Evolutionary conservation across 2,113 vertebrate species (phyloP).

Genomic region (Perca schrenkii): DNA sequence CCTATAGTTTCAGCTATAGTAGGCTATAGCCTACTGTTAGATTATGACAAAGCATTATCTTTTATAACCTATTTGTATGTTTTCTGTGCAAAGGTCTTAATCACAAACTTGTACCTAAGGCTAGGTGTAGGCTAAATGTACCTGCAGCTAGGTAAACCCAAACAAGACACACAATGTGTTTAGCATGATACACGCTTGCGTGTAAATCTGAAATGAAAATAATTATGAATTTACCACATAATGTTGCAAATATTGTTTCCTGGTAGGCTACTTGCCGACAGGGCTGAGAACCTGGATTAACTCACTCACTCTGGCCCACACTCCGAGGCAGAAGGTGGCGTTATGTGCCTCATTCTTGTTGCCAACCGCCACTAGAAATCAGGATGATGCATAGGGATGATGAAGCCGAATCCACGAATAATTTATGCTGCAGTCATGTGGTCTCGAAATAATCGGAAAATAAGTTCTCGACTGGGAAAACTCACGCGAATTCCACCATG

Average conservation of each 20-base stretch:
- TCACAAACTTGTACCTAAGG: too few species aligned
- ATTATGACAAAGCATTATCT: not conserved
- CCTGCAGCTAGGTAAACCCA: too few species aligned
- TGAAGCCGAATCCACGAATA: constrained; percentile 2
- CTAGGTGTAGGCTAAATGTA: too few species aligned
- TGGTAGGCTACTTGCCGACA: not conserved
- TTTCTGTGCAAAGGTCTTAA: not conserved
- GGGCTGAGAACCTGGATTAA: not conserved
- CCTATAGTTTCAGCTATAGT: not conserved
- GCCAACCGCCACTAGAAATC: not conserved
- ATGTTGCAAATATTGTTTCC: not conserved
- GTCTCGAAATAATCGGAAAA: too few species aligned
- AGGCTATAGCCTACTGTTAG: not conserved
- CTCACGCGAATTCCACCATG: too few species aligned
- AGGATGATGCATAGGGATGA: not conserved
- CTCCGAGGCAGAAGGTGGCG: constrained; percentile 53
- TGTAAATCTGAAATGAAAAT: too few species aligned
- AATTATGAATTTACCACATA: not conserved
- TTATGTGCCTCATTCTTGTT: not conserved
- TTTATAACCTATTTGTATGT: not conserved
- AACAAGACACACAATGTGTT: too few species aligned
- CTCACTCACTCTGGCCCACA: not conserved
- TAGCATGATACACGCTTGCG: too few species aligned
- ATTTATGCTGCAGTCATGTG: too few species aligned
- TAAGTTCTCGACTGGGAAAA: too few species aligned